Evolutionary conservation across 1,140 invertebrate species (phyloP).

Genomic region (Macrocentrus cingulum): DNA sequence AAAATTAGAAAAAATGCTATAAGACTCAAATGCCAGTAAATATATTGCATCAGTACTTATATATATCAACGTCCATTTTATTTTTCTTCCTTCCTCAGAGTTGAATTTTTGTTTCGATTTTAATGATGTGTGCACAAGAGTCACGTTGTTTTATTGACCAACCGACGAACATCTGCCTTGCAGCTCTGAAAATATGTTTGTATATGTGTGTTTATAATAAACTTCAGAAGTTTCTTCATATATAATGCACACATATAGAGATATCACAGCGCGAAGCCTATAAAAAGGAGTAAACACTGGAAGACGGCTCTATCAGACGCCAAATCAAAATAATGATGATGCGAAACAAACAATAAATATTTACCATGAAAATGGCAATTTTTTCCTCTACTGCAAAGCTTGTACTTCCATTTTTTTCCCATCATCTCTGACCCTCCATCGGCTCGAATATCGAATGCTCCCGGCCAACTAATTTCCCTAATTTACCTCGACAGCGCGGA

Average conservation of each 20-base stretch:
- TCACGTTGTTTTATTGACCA: constrained; percentile 21
- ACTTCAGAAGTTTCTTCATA: constrained; percentile 1
- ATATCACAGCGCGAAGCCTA: no score
- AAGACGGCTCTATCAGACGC: no score
- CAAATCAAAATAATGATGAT: no score
- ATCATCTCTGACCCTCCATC: constrained; percentile 6
- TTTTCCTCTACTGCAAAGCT: no score
- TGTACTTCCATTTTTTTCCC: not conserved
- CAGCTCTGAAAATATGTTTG: not conserved
- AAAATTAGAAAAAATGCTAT: no score
- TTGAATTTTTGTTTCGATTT: not conserved
- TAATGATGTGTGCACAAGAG: constrained; percentile 25
- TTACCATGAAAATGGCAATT: constrained; percentile 9
- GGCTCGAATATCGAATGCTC: no score
- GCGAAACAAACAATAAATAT: no score
- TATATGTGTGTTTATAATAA: constrained; percentile 26
- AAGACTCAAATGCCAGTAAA: no score
- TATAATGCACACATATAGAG: no score
- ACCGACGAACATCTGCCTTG: constrained; percentile 1
- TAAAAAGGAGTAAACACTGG: no score
- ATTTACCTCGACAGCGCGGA: constrained; percentile 33
- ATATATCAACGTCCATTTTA: not conserved
- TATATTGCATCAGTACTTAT: no score
- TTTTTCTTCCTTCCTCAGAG: not conserved
- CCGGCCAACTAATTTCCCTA: constrained; percentile 48